Evolutionary conservation across 2,888 invertebrate species (phyloP).

Genomic region (Toxonevra muliebris): DNA sequence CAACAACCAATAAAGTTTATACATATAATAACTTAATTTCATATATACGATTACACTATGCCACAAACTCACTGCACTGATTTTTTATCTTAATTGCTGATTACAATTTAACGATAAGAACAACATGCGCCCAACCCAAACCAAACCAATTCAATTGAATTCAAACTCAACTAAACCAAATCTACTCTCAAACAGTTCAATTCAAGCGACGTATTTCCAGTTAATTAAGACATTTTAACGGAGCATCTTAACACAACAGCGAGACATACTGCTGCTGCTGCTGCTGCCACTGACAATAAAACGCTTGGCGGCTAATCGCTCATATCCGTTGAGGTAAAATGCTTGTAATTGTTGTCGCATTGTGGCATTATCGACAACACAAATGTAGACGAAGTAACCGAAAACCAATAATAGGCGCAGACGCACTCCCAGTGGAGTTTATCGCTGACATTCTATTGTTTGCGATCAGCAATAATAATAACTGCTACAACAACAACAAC

Average conservation of each 20-base stretch:
- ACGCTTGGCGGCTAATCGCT: conserved; percentile 48
- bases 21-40: conserved; percentile 25
- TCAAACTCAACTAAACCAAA: background rate
- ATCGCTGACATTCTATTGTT: conserved; percentile 3
- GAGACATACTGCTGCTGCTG: too few relatives aligned
- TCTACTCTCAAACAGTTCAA: background rate
- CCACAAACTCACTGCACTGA: conserved; percentile 18
- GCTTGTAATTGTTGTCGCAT: conserved; percentile 35
- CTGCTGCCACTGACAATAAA: conserved; percentile 25
- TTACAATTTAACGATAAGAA: conserved; percentile 57
- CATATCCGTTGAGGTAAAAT: conserved; percentile 50
- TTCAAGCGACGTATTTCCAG: conserved; percentile 25
- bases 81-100: conserved; percentile 57
- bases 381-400: too few relatives aligned
- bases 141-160: conserved; percentile 13
- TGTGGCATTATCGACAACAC: too few relatives aligned
- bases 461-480: background rate
- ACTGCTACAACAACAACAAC: background rate
- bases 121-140: conserved; percentile 39
- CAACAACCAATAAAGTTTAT: conserved; percentile 7
- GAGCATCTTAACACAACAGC: conserved; percentile 6
- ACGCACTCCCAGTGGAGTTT: conserved; percentile 13
- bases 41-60: conserved; percentile 29
- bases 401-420: background rate
- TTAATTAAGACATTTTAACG: conserved; percentile 46